These are phyloP conservation scores for Heliconius himera DNA, from an alignment of 1,140 invertebrate species.

Conservation along the genomic window DNA sequence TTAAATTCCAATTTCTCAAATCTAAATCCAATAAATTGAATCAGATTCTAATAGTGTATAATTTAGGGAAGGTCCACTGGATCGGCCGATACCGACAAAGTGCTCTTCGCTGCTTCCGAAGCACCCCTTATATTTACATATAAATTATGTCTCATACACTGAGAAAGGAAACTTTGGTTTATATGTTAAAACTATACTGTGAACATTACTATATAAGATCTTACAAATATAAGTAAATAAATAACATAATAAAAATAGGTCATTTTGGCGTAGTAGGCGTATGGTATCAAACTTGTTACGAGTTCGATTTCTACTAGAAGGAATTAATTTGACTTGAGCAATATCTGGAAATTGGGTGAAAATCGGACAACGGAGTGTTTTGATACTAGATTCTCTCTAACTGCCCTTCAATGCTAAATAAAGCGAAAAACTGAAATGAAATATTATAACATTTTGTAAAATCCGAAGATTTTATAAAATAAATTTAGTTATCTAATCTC, in stretches of 20 bases:
- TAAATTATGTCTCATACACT: slow-evolving; percentile 54
- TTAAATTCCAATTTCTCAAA: slow-evolving; percentile 38
- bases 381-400: too few relatives aligned
- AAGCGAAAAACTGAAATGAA: too few relatives aligned
- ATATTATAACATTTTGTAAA: not conserved
- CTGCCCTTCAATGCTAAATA: too few relatives aligned
- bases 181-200: not conserved
- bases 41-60: slow-evolving; percentile 52
- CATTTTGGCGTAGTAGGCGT: too few relatives aligned
- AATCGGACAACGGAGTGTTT: too few relatives aligned
- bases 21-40: slow-evolving; percentile 41
- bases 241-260: too few relatives aligned
- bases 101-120: slow-evolving; percentile 31
- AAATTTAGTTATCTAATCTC: not conserved
- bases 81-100: slow-evolving; percentile 38
- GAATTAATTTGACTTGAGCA: too few relatives aligned
- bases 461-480: not conserved
- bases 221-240: too few relatives aligned
- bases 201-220: not conserved
- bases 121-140: slow-evolving; percentile 55
- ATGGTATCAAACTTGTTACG: too few relatives aligned
- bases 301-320: too few relatives aligned
- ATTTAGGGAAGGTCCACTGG: slow-evolving; percentile 59
- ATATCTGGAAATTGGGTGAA: too few relatives aligned
- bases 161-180: slow-evolving; percentile 39